Evolutionary conservation across 2,888 invertebrate genomes (phyloP), one percentile per base, ranked within the genome.

Genomic region (Aromia moschata): DNA sequence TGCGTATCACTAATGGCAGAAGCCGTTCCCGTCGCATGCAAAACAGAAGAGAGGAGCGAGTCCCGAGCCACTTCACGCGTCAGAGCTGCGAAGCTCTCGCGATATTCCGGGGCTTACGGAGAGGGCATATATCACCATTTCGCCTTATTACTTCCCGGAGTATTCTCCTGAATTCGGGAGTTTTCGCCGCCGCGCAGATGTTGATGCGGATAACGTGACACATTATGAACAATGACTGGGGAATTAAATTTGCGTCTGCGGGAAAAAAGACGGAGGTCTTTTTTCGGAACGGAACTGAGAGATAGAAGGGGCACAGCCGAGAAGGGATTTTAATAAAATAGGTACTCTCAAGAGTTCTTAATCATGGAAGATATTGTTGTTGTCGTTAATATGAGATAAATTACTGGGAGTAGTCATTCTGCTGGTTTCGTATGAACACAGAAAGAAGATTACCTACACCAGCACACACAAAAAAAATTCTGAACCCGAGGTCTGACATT

Each of bases 1-100:
- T 11, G 41, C 30, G 30, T 40, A 41, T 52, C 52, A 52, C 41
- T 52, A 52, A 52, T 52, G 52, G 40, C 40, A 25, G 18, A 31
- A 15, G 15, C 14, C 17, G 30, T 52, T 31, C 41, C 30, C 52
- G 41, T 52, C 41, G 40, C 38, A 51, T 51, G 52, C 52, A 41
- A 41, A 52, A 40, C 31, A 52, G 52, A 40, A 41, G 3, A 18
- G 25, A 43, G 43, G 11, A 25, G 43, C 20, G 41, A 18, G 15
- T 3, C 41, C 16, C 43, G 11, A 12, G 12, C 43, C 43, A 43
- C 25, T 25, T 16, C 43, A 14, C 17, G 11, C 25, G 43, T 25
- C 25, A 43, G 25, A 25, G 43, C 43, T 11, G 43, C 14, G 43
- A 43, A 43, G 20, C 43, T 12, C 25, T 25, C 14, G 12, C 18